These are phyloP conservation scores for Rotaria sp. DNA, from an alignment of 2,888 invertebrate genomes.

Conservation along the genomic window DNA sequence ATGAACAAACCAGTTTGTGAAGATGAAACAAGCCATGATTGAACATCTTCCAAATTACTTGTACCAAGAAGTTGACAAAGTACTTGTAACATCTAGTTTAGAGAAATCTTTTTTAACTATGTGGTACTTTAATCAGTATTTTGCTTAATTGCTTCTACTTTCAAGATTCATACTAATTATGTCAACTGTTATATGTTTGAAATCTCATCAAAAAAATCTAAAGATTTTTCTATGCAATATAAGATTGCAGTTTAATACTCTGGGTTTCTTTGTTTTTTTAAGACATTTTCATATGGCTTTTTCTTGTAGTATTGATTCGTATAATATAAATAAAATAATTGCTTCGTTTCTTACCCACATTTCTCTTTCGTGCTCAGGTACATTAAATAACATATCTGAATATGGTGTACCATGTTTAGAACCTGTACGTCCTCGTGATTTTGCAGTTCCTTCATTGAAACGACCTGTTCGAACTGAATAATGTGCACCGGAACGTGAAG, in stretches of 20 bases:
- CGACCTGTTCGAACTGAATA: slow-evolving; percentile 22
- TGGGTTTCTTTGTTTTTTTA: no score
- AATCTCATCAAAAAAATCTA: no score
- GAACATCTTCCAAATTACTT: slow-evolving; percentile 37
- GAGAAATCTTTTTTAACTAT: not conserved
- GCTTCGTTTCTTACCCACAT: slow-evolving; percentile 31
- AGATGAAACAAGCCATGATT: slow-evolving; percentile 40
- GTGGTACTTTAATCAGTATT: no score
- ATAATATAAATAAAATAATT: not conserved
- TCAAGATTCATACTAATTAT: not conserved
- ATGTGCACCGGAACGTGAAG: slow-evolving; percentile 30
- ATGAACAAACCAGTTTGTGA: not conserved
- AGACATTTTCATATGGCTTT: no score
- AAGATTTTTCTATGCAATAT: no score
- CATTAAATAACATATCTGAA: not conserved
- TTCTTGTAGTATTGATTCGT: no score
- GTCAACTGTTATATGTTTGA: no score
- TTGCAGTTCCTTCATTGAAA: not conserved
- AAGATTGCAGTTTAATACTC: no score
- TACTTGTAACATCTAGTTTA: slow-evolving; percentile 38
- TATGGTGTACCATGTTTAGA: not conserved
- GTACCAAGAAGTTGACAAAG: slow-evolving; percentile 39
- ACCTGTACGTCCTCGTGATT: slow-evolving; percentile 25
- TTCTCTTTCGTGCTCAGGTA: slow-evolving; percentile 36
- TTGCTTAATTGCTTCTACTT: no score